Percentiles rank a stretch among this genome's conserved stretches.
Conservation (phyloP, 2,888 invertebrate species). For the Polymixis lichenea region DNA sequence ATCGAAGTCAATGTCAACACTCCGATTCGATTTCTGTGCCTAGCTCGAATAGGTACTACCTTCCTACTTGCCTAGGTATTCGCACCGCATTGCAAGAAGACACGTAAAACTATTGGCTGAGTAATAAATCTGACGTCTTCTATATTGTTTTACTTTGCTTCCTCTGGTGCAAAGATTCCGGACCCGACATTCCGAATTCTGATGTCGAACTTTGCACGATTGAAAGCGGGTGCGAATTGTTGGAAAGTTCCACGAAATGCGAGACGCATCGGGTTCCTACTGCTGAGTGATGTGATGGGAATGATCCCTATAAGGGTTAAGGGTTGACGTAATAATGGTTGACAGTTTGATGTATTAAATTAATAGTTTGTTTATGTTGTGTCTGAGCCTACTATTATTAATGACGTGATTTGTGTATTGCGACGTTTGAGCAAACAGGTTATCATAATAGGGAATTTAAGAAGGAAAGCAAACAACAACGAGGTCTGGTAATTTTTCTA, state of each 20-base stretch:
- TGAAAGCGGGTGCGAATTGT: slow-evolving; percentile 61
- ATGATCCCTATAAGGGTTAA: slow-evolving; percentile 46
- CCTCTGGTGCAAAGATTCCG: slow-evolving; percentile 54
- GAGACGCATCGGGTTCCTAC: slow-evolving; percentile 60
- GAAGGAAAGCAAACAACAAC: not conserved
- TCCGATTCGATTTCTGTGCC: slow-evolving; percentile 60
- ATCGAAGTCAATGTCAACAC: slow-evolving; percentile 67
- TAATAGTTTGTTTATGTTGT: slow-evolving; percentile 54
- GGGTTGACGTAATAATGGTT: slow-evolving; percentile 42
- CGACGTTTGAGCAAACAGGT: not conserved
- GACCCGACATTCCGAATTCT: slow-evolving; percentile 65
- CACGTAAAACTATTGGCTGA: slow-evolving; percentile 71
- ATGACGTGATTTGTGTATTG: slow-evolving; percentile 29
- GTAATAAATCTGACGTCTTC: slow-evolving; percentile 69
- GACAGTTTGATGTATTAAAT: slow-evolving; percentile 56
- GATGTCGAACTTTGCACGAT: slow-evolving; percentile 63
- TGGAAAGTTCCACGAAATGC: slow-evolving; percentile 57
- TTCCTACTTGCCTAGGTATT: slow-evolving; percentile 58
- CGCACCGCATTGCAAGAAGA: slow-evolving; percentile 68
- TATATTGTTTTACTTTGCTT: slow-evolving; percentile 69
- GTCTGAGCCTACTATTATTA: slow-evolving; percentile 31
- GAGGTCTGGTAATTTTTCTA: not conserved
- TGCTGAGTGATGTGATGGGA: slow-evolving; percentile 50
- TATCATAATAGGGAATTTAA: not conserved
- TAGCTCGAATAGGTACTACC: slow-evolving; percentile 46